Evolutionary conservation across 1,140 invertebrate genomes (phyloP).

Genomic region (Dreissena polymorpha): DNA sequence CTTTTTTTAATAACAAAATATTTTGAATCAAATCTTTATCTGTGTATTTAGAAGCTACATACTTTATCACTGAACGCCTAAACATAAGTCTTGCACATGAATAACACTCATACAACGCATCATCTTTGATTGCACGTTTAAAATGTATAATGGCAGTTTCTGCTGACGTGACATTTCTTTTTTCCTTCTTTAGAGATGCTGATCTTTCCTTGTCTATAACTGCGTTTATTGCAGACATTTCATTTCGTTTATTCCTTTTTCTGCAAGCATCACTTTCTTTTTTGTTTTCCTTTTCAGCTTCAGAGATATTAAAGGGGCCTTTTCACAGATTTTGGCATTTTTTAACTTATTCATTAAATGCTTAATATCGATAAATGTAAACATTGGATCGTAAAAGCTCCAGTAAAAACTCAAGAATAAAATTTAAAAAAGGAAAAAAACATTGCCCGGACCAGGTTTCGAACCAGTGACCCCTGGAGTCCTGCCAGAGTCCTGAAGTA

Average conservation of each 20-base stretch:
- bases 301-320: too few species aligned
- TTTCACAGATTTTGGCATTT: too few species aligned
- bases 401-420: too few species aligned
- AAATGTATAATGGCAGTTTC: slow-evolving; percentile 36
- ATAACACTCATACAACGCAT: slow-evolving; percentile 39
- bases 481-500: too few species aligned
- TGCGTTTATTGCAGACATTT: slow-evolving; percentile 8
- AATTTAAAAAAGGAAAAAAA: too few species aligned
- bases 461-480: too few species aligned
- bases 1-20: slow-evolving; percentile 30
- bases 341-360: too few species aligned
- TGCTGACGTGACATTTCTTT: slow-evolving; percentile 18
- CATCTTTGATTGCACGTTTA: slow-evolving; percentile 40
- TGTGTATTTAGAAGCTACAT: slow-evolving; percentile 24
- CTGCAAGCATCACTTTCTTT: slow-evolving; percentile 36
- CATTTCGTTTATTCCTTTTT: slow-evolving; percentile 32
- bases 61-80: slow-evolving; percentile 35
- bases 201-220: slow-evolving; percentile 8
- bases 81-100: slow-evolving; percentile 51
- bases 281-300: slow-evolving; percentile 37
- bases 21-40: slow-evolving; percentile 34
- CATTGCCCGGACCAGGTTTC: too few species aligned
- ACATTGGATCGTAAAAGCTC: too few species aligned
- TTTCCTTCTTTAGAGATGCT: slow-evolving; percentile 16
- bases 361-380: too few species aligned